Conservation (phyloP, 92 coral and sea anemone species). For the Scolanthus callimorphus region DNA sequence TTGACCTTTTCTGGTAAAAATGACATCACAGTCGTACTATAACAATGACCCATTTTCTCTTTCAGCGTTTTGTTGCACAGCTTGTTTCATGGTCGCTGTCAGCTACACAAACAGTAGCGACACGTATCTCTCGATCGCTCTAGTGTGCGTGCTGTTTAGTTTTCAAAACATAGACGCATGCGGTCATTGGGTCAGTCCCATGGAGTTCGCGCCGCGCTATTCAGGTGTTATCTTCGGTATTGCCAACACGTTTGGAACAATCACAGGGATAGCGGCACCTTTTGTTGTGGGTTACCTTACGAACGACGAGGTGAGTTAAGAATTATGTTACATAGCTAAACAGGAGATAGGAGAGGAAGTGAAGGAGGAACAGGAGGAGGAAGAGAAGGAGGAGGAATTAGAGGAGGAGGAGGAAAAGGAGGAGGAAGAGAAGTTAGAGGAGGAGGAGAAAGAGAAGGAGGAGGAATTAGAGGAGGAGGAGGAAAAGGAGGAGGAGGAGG, state of each 20-base stretch:
- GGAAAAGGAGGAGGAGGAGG: too few relatives aligned
- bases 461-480: too few relatives aligned
- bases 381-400: too few relatives aligned
- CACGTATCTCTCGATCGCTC: slow-evolving; percentile 67
- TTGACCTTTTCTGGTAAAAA: too few relatives aligned
- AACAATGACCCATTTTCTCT: too few relatives aligned
- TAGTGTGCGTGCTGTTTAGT: slow-evolving; percentile 69
- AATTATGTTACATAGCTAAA: background rate
- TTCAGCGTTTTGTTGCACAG: slow-evolving; percentile 69
- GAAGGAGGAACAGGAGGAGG: too few relatives aligned
- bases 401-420: too few relatives aligned
- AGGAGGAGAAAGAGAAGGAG: too few relatives aligned
- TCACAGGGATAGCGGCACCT: slow-evolving; percentile 88
- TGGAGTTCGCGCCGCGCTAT: slow-evolving; percentile 91
- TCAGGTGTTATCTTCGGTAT: slow-evolving; percentile 94
- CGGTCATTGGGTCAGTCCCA: slow-evolving; percentile 66
- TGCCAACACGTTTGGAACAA: slow-evolving; percentile 71
- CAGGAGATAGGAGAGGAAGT: too few relatives aligned
- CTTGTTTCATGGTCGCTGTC: slow-evolving; percentile 76
- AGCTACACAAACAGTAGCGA: slow-evolving; percentile 69
- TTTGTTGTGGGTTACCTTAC: slow-evolving; percentile 81
- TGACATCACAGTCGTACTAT: too few relatives aligned
- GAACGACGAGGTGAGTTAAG: slow-evolving; percentile 65
- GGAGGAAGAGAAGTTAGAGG: too few relatives aligned
- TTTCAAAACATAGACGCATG: slow-evolving; percentile 39